Conservation (phyloP, 2,113 vertebrate species). For the Machaerirhynchus nigripectus region DNA sequence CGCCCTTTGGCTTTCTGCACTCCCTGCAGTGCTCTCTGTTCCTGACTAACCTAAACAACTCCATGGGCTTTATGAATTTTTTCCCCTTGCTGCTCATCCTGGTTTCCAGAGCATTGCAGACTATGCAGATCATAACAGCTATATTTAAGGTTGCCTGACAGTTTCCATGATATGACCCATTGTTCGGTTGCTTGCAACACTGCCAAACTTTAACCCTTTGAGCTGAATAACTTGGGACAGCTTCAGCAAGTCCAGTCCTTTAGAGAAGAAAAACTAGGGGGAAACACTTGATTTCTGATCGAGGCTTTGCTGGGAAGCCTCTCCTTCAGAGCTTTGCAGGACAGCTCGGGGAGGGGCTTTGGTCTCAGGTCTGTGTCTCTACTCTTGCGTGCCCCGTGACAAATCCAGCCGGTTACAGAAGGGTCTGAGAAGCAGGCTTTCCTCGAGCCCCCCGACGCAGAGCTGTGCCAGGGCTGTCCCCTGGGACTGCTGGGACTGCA, state of each 20-base stretch:
- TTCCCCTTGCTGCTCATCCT: constrained; percentile 43
- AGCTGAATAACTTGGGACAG: not conserved
- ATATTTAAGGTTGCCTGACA: constrained; percentile 66
- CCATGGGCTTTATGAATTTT: constrained; percentile 45
- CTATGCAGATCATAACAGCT: constrained; percentile 61
- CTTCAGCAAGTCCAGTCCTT: not conserved
- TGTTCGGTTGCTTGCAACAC: not conserved
- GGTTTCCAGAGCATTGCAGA: constrained; percentile 65
- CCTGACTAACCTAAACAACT: constrained; percentile 51
- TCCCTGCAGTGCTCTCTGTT: not conserved
- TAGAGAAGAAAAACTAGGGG: not conserved
- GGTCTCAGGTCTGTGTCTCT: not conserved
- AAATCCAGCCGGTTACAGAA: not conserved
- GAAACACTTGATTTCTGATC: not conserved
- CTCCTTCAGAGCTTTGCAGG: not conserved
- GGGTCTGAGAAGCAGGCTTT: not conserved
- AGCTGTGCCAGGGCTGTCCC: not conserved
- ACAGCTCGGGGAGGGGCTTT: not conserved
- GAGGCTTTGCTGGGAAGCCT: not conserved
- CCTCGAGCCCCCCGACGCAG: not conserved
- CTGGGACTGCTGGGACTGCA: not conserved
- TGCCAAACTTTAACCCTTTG: constrained; percentile 45
- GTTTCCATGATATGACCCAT: constrained; percentile 62
- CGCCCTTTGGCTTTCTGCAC: not conserved
- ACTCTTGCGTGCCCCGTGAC: rapidly evolving